Percentiles rank a stretch among this genome's conserved stretches.
phyloP scores from a whole-genome alignment of 2,113 vertebrate genomes.

The Atlantisia rogersi region DNA sequence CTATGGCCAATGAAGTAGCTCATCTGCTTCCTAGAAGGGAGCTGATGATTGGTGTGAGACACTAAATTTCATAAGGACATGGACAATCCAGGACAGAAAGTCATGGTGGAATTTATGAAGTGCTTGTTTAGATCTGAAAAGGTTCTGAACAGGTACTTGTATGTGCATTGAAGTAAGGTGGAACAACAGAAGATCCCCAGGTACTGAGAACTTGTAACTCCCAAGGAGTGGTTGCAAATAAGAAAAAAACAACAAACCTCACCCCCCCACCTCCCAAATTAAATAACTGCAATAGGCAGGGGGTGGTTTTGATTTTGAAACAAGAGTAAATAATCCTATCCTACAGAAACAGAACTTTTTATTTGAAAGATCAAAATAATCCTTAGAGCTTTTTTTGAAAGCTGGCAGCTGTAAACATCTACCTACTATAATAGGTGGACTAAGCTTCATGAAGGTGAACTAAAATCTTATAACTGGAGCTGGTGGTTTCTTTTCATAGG shows the following conservation, averaged over 20 bases:
- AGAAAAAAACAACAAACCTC: too few relatives aligned
- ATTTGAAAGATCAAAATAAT: background rate
- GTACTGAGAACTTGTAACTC: background rate
- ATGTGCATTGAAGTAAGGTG: background rate
- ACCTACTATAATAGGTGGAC: background rate
- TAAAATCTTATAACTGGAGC: background rate
- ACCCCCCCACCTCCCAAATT: too few relatives aligned
- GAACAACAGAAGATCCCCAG: background rate
- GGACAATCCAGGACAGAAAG: background rate
- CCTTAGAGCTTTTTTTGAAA: background rate
- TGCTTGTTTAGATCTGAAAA: background rate
- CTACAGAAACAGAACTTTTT: background rate
- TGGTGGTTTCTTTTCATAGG: slow-evolving; percentile 57
- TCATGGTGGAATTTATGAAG: background rate
- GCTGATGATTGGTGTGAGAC: background rate
- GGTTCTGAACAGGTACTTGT: background rate
- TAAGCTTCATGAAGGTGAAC: background rate
- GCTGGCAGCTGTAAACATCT: background rate
- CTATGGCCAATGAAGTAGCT: background rate
- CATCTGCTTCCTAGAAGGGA: background rate
- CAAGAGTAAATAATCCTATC: background rate
- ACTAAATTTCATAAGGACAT: background rate
- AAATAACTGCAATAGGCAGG: background rate
- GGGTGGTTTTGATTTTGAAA: background rate
- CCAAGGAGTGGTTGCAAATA: background rate